Evolutionary conservation across 2,797 vertebrate species (phyloP).

Genomic region (Sciaenops ocellatus): DNA sequence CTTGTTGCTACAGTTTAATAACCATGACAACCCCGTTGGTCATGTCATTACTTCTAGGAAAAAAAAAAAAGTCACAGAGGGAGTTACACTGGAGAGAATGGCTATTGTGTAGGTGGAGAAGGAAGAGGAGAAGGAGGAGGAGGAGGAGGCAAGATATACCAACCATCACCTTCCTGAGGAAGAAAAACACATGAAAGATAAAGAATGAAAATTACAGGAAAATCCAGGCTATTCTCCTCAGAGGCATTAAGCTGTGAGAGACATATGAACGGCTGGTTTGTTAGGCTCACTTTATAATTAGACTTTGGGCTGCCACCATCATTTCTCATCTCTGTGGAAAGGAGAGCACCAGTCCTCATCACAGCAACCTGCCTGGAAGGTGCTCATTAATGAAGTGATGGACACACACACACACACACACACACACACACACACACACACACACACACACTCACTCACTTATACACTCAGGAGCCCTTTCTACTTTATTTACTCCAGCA

Average conservation of each 20-base stretch:
- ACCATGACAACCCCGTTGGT: slow-evolving; percentile 60
- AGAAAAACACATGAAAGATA: slow-evolving; percentile 38
- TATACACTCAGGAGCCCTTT: slow-evolving; percentile 43
- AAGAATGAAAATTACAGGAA: slow-evolving; percentile 28
- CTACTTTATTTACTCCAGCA: slow-evolving; percentile 71
- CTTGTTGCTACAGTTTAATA: slow-evolving; percentile 48
- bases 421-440: slow-evolving; percentile 4
- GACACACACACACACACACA: slow-evolving; percentile 38
- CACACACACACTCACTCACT: background rate
- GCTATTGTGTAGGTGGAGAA: slow-evolving; percentile 40
- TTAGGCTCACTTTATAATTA: slow-evolving; percentile 73
- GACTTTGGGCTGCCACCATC: slow-evolving; percentile 67
- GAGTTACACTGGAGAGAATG: slow-evolving; percentile 7
- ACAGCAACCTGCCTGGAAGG: slow-evolving; percentile 76
- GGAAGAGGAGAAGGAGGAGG: slow-evolving; percentile 16
- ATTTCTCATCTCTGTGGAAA: slow-evolving; percentile 71
- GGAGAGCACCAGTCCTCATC: slow-evolving; percentile 72
- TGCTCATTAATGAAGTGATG: slow-evolving; percentile 73
- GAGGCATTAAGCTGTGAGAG: slow-evolving; percentile 49
- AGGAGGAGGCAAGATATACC: slow-evolving; percentile 27
- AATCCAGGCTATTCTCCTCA: slow-evolving; percentile 35
- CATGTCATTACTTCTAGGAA: slow-evolving; percentile 41
- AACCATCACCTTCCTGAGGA: slow-evolving; percentile 18
- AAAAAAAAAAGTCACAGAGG: slow-evolving; percentile 31
- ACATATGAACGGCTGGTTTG: slow-evolving; percentile 55